Conservation (phyloP, 2,113 vertebrate species). For the Sorex araneus region DNA sequence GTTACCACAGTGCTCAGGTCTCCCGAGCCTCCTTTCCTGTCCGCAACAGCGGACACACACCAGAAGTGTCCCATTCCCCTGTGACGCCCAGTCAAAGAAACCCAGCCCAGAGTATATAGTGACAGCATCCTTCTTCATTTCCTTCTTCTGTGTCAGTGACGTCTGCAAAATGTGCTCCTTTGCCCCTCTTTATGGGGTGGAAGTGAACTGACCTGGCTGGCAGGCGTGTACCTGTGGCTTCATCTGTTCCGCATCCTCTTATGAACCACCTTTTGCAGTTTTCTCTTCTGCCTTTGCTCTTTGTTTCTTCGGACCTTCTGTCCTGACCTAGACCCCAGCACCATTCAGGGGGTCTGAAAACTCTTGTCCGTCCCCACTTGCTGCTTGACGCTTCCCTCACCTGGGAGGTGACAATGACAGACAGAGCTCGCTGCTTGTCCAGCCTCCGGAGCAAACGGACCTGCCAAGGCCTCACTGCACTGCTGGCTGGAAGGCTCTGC, state of each 20-base stretch:
- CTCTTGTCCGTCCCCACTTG: neutral
- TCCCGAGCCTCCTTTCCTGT: too few relatives aligned
- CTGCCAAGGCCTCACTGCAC: neutral
- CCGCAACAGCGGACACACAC: too few relatives aligned
- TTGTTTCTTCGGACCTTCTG: neutral
- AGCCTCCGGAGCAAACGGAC: neutral
- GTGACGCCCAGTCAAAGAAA: neutral
- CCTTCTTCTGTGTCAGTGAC: neutral
- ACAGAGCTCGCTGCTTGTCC: neutral
- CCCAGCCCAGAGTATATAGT: neutral
- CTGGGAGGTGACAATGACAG: neutral
- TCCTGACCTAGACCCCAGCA: neutral
- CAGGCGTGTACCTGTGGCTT: neutral
- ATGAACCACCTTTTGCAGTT: neutral
- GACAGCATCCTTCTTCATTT: neutral
- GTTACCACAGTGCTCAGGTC: too few relatives aligned
- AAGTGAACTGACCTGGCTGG: too few relatives aligned
- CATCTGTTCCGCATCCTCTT: neutral
- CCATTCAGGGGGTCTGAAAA: neutral
- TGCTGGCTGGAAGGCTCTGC: neutral
- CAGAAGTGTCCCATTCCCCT: too few relatives aligned
- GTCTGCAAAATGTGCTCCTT: neutral
- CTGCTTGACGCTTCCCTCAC: neutral
- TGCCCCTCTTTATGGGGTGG: too few relatives aligned
- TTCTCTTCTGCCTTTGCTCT: slow-evolving; percentile 19